Evolutionary conservation across 1,140 invertebrate species (phyloP), one percentile per base, ranked within the genome.

Genomic region (Tribolium castaneum): DNA sequence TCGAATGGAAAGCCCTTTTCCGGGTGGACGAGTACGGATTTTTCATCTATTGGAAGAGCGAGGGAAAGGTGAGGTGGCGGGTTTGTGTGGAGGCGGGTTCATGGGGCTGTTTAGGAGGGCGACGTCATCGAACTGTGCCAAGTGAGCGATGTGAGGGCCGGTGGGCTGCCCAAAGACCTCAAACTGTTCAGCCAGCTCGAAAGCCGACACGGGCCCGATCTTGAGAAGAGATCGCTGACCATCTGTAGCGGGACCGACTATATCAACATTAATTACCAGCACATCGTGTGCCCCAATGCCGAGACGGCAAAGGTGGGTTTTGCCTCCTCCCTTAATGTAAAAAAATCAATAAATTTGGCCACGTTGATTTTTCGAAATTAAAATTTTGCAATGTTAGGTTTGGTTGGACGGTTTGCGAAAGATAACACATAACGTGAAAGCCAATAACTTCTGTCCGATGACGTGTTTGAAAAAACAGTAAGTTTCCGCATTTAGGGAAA

Each of bases 401-500:
- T 99, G 98, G 98, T 92, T 98, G 90, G 93, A 96, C 87, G 96
- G 95, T 82, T 91, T 99, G 82, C 91, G 98, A 88, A 92, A 93
- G 88, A 97, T 99, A 86, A 98, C 98, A 72, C 97, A 98, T 90
- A 99, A 99, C 90, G 96, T 97, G 83, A 99, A 99, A 93, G 97
- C 96, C 82, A 99, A 98, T 91, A 99, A 99, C 91, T 93, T 99
- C 84, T 99, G 98, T 89, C 98, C 98, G 52, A 96, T 98, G 93
- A 99, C 97, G 82, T 98, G 96, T 90, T 92, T 99, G 83, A 97
- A 97, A 89, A 99, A 99, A 92, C 98, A 99, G 98, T 99, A 94
- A 98, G 97, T 95, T 82, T 78, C 25, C 25, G 25, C 25, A 49
- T 45, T 45, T 9, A 34, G 6, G 30, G 30, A 25, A 25, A 10